Evolutionary conservation across 2,797 vertebrate species (phyloP), one percentile per base, ranked within the genome.

Genomic region (Tachyglossus aculeatus): DNA sequence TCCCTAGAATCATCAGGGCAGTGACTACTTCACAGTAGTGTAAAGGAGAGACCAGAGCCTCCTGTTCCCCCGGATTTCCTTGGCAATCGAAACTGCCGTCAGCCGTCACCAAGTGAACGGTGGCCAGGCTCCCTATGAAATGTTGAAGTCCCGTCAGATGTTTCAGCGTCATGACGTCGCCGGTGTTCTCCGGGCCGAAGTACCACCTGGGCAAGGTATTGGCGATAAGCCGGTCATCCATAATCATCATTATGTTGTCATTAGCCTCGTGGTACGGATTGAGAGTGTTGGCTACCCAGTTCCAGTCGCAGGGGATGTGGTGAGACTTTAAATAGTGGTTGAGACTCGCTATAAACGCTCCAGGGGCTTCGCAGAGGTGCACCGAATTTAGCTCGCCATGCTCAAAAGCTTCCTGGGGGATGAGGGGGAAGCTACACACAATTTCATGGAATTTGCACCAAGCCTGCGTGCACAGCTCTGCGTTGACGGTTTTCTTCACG

Each of bases 51-150:
- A 99, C 97, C 0, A 96, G 90, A 1, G 94, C 88, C 85, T 99
- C 98, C 91, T 99, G 98, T 80, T 99, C 98, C 0, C 97, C 97
- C 0, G 98, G 98, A 50, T 98, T 96, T 54, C 96, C 96, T 84
- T 98, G 98, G 84, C 98, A 99, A 88, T 99, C 97, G 61, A 99
- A 98, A 77, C 98, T 99, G 16, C 98, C 98, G 48, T 98, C 98
- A 7, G 98, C 97, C 0, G 98, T 99, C 63, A 99, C 94, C 87
- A 99, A 55, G 78, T 97, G 95, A 21, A 98, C 82, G 0, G 88
- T 52, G 7, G 51, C 77, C 95, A 96, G 94, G 80, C 86, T 90
- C 2, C 91, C 89, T 19, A 95, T 87, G 39, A 98, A 96, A 4
- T 19, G 70, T 82, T 93, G 91, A 81, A 99, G 91, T 38, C 96